Evolutionary conservation across 2,888 invertebrate species (phyloP), one percentile per base, ranked within the genome.

Genomic region (Cacoxenus indagator): DNA sequence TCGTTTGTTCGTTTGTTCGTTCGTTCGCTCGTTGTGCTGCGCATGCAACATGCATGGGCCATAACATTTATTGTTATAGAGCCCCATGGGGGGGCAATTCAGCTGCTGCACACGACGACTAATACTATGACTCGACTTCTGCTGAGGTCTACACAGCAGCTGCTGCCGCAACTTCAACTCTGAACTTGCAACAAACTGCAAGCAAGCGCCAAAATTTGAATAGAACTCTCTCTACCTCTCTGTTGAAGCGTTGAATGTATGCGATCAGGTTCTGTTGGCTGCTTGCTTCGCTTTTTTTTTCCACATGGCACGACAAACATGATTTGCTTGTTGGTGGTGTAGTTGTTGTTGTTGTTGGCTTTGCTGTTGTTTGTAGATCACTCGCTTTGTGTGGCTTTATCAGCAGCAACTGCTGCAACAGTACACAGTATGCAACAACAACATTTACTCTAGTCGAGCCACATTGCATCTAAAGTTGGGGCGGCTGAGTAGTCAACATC

Each of bases 351-450:
- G 71, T 48, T 70, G 68, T 62, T 72, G 77, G 64, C 73, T 73
- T 73, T 75, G 76, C 76, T 75, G 76, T 80, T 82, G 82, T 82
- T 82, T 78, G 81, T 82, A 77, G 79, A 79, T 82, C 81, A 75
- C 77, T 81, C 82, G 83, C 82, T 80, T 83, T 82, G 82, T 82
- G 82, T 81, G 80, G 80, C 80, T 81, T 81, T 81, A 81, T 81
- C 80, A 81, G 80, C 79, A 72, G 78, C 79, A 81, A 79, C 81
- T 81, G 75, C 79, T 76, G 75, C 80, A 80, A 75, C 78, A 75
- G n/a, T n/a, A n/a, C n/a, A n/a, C n/a, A n/a, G n/a, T n/a, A n/a
- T n/a, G n/a, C n/a, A n/a, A 72, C 79, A 77, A 77, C 76, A 78
- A 29, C 37, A 59, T 67, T 45, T 65, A 51, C 26, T 61, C 64